Evolutionary conservation across 2,797 vertebrate genomes (phyloP), one percentile per base, ranked within the genome.

Genomic region (Xerus rutilus): DNA sequence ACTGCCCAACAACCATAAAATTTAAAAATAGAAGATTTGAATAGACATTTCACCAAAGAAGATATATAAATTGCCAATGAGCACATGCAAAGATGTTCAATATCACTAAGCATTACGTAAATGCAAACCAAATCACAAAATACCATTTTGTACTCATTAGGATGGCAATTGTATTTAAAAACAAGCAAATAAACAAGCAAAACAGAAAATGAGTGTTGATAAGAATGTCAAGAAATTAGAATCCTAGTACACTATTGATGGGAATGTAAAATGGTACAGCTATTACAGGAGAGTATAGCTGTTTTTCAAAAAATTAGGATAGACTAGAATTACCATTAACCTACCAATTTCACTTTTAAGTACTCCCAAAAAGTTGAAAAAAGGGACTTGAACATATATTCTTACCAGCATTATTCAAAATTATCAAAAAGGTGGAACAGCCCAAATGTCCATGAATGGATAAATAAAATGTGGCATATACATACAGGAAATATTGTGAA

Each of bases 101-200:
- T 20, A 73, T 89, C 30, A 54, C 39, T 73, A 47, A 78, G 72
- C 67, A 87, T 67, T 78, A 94, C 39, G 25, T 45, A 87, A 89
- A 84, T 54, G n/a, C 32, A 49, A 92, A 86, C 73, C 30, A 72
- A 96, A 93, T 62, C 57, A 85, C 32, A 83, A 78, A 94, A 86
- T 59, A 81, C 45, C 39, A 96, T n/a, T 67, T 91, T 30, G 79
- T 1, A 89, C 14, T 52, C 32, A 70, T 79, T 69, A 70, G 67
- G 52, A 74, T 81, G 43, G 30, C 12, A 72, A 57, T 67, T 77
- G 59, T 13, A 94, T 54, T 54, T 54, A 62, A 88, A 87, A 59
- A 86, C 15, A 72, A 86, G 15, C 52, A 72, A 91, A 65, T 32
- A 85, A 73, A 10, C 39, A 70, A 89, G 52, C 12, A 67, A 89